A percentile compares a stretch with the other conserved stretches of the same genome.
phyloP scores from a whole-genome alignment of 2,113 vertebrate genomes.

The Hippolais icterina region DNA sequence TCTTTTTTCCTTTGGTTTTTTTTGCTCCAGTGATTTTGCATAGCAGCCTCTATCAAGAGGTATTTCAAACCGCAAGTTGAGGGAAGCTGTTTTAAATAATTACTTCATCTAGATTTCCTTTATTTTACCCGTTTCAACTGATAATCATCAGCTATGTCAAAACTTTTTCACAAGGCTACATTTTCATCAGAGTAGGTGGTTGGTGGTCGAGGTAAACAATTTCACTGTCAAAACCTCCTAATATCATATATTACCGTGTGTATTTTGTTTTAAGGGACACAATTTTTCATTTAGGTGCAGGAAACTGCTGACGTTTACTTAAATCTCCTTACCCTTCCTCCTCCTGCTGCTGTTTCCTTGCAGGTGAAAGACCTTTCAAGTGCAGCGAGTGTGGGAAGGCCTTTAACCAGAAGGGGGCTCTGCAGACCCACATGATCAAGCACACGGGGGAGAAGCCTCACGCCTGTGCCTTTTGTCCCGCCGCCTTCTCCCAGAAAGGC shows the following conservation, averaged over 20 bases:
- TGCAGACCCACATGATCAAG: conserved; percentile 97
- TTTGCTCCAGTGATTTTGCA: neutral
- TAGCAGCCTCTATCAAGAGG: neutral
- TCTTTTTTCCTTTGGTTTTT: neutral
- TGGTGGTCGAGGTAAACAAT: neutral
- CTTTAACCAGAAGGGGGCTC: conserved; percentile 99
- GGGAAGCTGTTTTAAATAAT: neutral
- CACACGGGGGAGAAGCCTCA: conserved; percentile 98
- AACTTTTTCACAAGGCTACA: neutral
- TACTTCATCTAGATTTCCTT: neutral
- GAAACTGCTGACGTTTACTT: neutral
- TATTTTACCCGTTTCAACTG: neutral
- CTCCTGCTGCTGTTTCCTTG: neutral
- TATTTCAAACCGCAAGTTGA: neutral
- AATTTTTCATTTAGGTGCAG: neutral
- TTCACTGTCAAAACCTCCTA: neutral
- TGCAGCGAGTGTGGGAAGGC: conserved; percentile 92
- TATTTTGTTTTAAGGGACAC: neutral
- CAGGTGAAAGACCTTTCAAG: conserved; percentile 94
- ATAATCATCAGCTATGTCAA: neutral
- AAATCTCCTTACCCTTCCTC: neutral
- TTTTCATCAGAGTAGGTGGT: neutral
- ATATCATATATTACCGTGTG: accelerated
- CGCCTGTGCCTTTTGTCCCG: conserved; percentile 93
- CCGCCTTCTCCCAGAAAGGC: conserved; percentile 97